phyloP scores from a whole-genome alignment of 2,888 invertebrate genomes.

The Platycheirus rosarum region DNA sequence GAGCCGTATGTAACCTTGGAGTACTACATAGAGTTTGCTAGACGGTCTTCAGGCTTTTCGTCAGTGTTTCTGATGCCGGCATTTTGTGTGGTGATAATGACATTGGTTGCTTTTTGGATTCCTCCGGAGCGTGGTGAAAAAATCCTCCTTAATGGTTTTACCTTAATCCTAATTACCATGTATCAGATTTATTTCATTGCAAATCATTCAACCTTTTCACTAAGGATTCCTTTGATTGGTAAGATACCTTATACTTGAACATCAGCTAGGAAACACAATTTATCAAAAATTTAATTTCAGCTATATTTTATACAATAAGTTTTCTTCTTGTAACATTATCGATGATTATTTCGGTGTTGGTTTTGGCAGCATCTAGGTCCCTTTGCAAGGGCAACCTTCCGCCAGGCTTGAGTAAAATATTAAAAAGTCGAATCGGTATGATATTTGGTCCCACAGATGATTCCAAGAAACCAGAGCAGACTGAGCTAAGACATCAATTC shows the following conservation, averaged over 20 bases:
- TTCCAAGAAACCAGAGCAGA: constrained; percentile 73
- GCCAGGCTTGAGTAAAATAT: constrained; percentile 57
- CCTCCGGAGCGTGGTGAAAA: constrained; percentile 86
- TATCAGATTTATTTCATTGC: constrained; percentile 85
- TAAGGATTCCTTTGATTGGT: constrained; percentile 82
- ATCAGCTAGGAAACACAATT: background rate
- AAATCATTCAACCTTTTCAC: constrained; percentile 81
- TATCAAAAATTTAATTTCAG: constrained; percentile 79
- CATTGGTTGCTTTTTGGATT: constrained; percentile 85
- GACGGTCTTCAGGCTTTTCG: constrained; percentile 84
- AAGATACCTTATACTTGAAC: constrained; percentile 68
- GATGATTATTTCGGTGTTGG: constrained; percentile 83
- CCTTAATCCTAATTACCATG: constrained; percentile 84
- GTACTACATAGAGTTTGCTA: constrained; percentile 83
- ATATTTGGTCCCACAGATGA: constrained; percentile 39
- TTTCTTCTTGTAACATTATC: constrained; percentile 84
- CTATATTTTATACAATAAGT: constrained; percentile 84
- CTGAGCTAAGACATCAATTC: constrained; percentile 70
- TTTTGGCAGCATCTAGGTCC: constrained; percentile 78
- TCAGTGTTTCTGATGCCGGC: constrained; percentile 85
- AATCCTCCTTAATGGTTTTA: constrained; percentile 84
- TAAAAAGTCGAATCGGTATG: constrained; percentile 70
- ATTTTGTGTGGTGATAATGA: constrained; percentile 84
- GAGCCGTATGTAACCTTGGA: constrained; percentile 84
- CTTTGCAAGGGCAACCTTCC: constrained; percentile 73